Percentiles rank a stretch among this genome's conserved stretches.
Conservation (phyloP, 1,140 invertebrate species). For the Magallana ariakensis region DNA sequence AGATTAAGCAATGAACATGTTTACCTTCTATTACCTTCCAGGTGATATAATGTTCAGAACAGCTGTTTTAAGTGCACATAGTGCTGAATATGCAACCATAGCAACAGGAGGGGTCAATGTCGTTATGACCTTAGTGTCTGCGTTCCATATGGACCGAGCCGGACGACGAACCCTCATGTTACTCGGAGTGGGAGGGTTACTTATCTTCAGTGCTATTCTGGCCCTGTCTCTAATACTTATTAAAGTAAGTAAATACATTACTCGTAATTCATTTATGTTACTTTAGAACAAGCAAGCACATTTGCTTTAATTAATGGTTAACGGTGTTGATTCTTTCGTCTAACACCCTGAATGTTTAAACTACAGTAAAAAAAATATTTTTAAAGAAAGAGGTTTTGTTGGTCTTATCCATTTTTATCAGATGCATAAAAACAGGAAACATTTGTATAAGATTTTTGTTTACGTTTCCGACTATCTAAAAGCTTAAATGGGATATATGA, state of each 20-base stretch:
- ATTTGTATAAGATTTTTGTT: no score
- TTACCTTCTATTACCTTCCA: conserved; percentile 72
- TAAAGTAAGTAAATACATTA: conserved; percentile 6
- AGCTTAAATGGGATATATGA: no score
- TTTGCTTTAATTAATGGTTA: no score
- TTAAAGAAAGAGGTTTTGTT: not conserved
- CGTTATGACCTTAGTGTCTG: conserved; percentile 82
- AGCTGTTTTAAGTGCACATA: conserved; percentile 83
- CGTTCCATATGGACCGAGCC: conserved; percentile 80
- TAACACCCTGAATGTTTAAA: no score
- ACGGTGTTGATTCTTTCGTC: not conserved
- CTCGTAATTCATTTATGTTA: conserved; percentile 43
- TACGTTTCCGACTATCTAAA: no score
- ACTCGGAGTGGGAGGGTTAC: conserved; percentile 83
- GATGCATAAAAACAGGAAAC: no score
- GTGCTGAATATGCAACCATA: conserved; percentile 86
- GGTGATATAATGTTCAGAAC: conserved; percentile 90
- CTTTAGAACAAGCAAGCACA: not conserved
- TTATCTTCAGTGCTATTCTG: conserved; percentile 81
- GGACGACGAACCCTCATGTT: conserved; percentile 90
- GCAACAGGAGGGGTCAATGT: conserved; percentile 87
- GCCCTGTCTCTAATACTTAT: conserved; percentile 63
- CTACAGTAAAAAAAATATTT: conserved; percentile 35
- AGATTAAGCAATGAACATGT: no score
- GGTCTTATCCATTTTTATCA: no score